Percentiles rank a stretch among this genome's conserved stretches.
Evolutionary conservation across 2,888 invertebrate genomes (phyloP).

Genomic region (Lottia gigantea): DNA sequence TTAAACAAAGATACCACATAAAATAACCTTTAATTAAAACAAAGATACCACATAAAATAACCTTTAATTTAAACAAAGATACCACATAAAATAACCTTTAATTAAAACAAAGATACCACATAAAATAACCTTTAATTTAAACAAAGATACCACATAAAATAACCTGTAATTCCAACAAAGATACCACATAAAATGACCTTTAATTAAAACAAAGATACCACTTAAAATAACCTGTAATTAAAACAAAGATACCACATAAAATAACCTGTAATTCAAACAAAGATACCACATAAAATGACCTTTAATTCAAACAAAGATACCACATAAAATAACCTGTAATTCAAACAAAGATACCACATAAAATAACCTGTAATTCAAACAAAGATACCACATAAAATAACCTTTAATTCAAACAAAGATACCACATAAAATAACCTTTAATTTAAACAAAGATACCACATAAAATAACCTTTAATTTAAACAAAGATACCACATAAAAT

Average conservation of each 20-base stretch:
- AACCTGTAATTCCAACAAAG: conserved; percentile 72
- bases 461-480: conserved; percentile 76
- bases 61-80: conserved; percentile 74
- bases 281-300: conserved; percentile 87
- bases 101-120: conserved; percentile 77
- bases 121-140: conserved; percentile 76
- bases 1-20: conserved; percentile 79
- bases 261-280: conserved; percentile 74
- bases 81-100: conserved; percentile 83
- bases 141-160: conserved; percentile 83
- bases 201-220: conserved; percentile 75
- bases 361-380: conserved; percentile 74
- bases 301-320: conserved; percentile 74
- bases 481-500: conserved; percentile 83
- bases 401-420: conserved; percentile 74
- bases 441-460: conserved; percentile 77
- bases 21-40: conserved; percentile 74
- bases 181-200: conserved; percentile 87
- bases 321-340: conserved; percentile 80
- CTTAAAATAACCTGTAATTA: conserved; percentile 78
- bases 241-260: conserved; percentile 80
- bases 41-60: conserved; percentile 85
- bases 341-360: conserved; percentile 79
- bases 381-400: conserved; percentile 85
- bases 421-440: conserved; percentile 83